Evolutionary conservation across 2,113 vertebrate genomes (phyloP), one percentile per base, ranked within the genome.

Genomic region (Pampusana beccarii): DNA sequence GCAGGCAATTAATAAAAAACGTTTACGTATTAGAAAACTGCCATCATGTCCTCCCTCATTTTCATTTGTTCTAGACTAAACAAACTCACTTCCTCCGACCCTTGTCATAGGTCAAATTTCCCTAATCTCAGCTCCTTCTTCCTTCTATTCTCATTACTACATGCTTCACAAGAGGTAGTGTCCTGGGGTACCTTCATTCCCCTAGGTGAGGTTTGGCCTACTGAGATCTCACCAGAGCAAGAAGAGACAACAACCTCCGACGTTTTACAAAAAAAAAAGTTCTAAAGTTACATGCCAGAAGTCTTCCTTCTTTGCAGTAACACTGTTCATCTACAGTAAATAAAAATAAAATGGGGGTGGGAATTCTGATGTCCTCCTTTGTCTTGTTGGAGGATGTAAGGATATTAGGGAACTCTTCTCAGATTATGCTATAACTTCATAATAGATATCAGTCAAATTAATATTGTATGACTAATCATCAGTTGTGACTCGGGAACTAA

Each of bases 11-110:
- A 53, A 80, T 88, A 44, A 62, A 56, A 75, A 28, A 51, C 75
- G 38, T 79, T 74, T 51, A 18, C 50, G 66, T 87, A 19, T 44
- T 31, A 93, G 38, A 93, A 91, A 87, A 75, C 33, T 93, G 38
- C 26, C 26, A 93, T 60, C 38, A 72, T 56, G 36, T 79, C 29
- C 14, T 84, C 60, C 33, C 5, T 93, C 53, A 57, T 64, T 88
- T 90, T 86, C 7, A 4, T 57, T 40, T 25, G 26, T 61, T 69
- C 40, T 19, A 93, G 70, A 90, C 81, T 91, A 93, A 95, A 95
- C 38, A 95, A 93, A 88, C 36, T 84, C 34, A 25, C 58, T 94
- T 93, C 81, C 85, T 82, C 44, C 85, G 62, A 91, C 62, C 40
- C 2, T 94, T 86, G n/a, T 77, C 66, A 50, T 57, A 31, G 1